Evolutionary conservation across 2,113 vertebrate genomes (phyloP), one percentile per base, ranked within the genome.

Genomic region (Neodontobutis hainanensis): DNA sequence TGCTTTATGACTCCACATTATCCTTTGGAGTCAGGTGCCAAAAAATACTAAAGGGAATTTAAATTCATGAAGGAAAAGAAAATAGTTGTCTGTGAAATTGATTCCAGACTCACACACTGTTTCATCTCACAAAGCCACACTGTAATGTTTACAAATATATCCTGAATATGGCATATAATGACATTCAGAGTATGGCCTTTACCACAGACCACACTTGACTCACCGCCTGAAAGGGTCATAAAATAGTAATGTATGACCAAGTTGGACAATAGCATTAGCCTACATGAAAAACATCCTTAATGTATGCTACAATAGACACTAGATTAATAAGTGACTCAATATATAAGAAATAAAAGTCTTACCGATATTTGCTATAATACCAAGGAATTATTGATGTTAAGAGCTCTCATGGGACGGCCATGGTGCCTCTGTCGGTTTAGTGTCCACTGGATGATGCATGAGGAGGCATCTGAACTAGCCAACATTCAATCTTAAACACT

Each of bases 141-240:
- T 2, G 42, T 53, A 63, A 71, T 83, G 61, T 83, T 85, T 81
- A 77, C 67, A 58, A 77, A 74, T 77, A 65, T 60, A 73, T 69
- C 59, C 65, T 81, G 85, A 86, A 78, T 73, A 65, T 70, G 78
- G 69, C 75, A 77, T 82, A 68, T 64, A 83, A 82, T 88, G 77
- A 77, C 80, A 83, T 88, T 88, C 85, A 77, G 63, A 82, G 77
- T 62, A 77, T 85, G 80, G 56, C 82, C 76, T 87, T 82, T 79
- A 59, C 52, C 73, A 65, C 61, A 61, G 77, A 59, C 49, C 73
- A 65, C 61, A 61, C 44, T 80, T 44, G 56, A 9, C 59, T 85
- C 80, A 80, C 27, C 61, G 74, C 19, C 65, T 60, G 59, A 45
- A 36, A 57, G 49, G 64, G 76, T 73, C 78, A 72, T 79, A 78